Conservation (phyloP, 2,888 invertebrate species). For the Spodoptera exigua region DNA sequence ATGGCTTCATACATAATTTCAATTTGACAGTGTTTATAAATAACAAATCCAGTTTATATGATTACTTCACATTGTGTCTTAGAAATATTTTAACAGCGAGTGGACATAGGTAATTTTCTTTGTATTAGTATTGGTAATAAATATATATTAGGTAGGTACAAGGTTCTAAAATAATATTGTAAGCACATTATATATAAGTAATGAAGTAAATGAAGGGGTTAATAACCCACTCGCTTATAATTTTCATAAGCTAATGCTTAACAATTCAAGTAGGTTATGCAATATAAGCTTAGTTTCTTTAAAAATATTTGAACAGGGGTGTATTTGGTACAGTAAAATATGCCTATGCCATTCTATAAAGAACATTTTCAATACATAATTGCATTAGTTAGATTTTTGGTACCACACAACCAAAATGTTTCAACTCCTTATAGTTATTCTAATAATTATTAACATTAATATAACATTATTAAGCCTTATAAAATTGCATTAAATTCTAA, state of each 20-base stretch:
- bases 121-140: no score
- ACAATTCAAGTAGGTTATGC: conserved; percentile 11
- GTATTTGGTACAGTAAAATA: conserved; percentile 24
- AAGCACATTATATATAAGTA: no score
- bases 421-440: conserved; percentile 31
- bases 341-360: conserved; percentile 6
- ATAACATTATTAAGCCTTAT: conserved; percentile 52
- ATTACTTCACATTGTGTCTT: conserved; percentile 33
- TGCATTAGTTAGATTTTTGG: conserved; percentile 46
- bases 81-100: conserved; percentile 8
- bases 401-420: conserved; percentile 53
- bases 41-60: conserved; percentile 46
- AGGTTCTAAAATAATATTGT: no score
- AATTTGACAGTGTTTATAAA: conserved; percentile 24
- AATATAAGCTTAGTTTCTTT: conserved; percentile 27
- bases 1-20: conserved; percentile 29
- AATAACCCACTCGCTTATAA: background rate
- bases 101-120: conserved; percentile 9
- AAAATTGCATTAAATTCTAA: conserved; percentile 50
- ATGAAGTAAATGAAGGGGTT: background rate
- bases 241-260: conserved; percentile 13
- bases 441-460: conserved; percentile 27
- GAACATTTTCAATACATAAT: conserved; percentile 23
- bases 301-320: conserved; percentile 27
- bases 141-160: no score